These are phyloP conservation scores for Myiopsitta monachus DNA, from an alignment of 2,113 vertebrate species.

Conservation along the genomic window DNA sequence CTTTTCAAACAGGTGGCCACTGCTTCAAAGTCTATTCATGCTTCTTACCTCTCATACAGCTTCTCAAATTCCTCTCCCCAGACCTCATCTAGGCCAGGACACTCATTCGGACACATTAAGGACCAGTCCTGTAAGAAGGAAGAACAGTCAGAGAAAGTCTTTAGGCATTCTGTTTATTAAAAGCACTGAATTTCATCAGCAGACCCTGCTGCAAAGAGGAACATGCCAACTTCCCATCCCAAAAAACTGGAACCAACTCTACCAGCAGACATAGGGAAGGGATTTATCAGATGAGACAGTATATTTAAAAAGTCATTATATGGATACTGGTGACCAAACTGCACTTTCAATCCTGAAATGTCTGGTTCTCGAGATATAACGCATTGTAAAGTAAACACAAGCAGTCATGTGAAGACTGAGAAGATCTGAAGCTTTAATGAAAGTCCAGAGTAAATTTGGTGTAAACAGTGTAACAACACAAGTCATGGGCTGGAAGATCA, in stretches of 20 bases:
- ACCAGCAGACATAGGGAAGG: too few species aligned
- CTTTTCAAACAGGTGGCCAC: neutral
- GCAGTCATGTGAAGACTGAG: neutral
- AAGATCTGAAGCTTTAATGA: neutral
- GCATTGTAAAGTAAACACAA: neutral
- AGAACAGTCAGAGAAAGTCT: neutral
- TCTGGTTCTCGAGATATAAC: neutral
- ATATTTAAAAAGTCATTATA: neutral
- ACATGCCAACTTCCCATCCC: neutral
- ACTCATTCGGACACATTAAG: conserved; percentile 94
- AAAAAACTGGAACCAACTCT: neutral
- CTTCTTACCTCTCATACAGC: conserved; percentile 86
- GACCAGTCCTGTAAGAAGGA: conserved; percentile 87
- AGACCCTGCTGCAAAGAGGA: neutral
- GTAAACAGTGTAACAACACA: accelerated
- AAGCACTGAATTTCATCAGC: neutral
- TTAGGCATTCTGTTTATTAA: neutral
- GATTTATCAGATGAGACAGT: neutral
- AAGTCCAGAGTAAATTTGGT: neutral
- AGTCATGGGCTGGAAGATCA: neutral
- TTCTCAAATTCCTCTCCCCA: conserved; percentile 98
- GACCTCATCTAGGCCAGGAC: conserved; percentile 90
- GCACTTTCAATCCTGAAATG: neutral
- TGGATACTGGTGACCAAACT: neutral
- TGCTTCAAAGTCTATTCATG: neutral